Percentiles rank a stretch among this genome's conserved stretches.
phyloP scores from a whole-genome alignment of 2,113 vertebrate species.

The Nansenia antarctica region DNA sequence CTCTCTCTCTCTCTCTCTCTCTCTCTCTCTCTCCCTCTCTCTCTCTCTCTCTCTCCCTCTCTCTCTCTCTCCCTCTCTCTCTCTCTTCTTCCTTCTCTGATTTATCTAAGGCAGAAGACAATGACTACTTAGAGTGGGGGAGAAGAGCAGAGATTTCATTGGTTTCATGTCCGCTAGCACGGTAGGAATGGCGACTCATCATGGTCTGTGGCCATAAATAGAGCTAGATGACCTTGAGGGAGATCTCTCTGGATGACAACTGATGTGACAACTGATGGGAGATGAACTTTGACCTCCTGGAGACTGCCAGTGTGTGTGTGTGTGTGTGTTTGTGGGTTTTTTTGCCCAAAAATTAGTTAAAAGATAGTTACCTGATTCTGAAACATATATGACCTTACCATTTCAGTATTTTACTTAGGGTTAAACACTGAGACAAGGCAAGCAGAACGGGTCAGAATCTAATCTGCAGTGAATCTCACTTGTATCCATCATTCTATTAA shows the following conservation, averaged over 20 bases:
- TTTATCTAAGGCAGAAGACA: slow-evolving; percentile 66
- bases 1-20: slow-evolving; percentile 41
- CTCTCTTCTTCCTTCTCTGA: slow-evolving; percentile 42
- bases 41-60: slow-evolving; percentile 24
- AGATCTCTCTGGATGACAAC: slow-evolving; percentile 23
- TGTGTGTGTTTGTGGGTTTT: neutral
- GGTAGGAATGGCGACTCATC: slow-evolving; percentile 8
- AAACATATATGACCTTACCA: no score
- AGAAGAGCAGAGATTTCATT: slow-evolving; percentile 41
- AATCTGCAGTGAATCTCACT: neutral
- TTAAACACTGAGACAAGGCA: slow-evolving; percentile 43
- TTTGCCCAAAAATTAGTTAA: no score
- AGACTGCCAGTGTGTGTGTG: neutral
- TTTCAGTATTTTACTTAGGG: no score
- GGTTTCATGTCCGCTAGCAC: slow-evolving; percentile 30
- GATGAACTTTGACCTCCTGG: slow-evolving; percentile 35
- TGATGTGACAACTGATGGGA: slow-evolving; percentile 19
- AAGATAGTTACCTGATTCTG: no score
- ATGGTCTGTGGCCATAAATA: slow-evolving; percentile 29
- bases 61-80: slow-evolving; percentile 44
- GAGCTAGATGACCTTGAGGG: slow-evolving; percentile 24
- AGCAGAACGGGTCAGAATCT: neutral
- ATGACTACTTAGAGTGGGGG: slow-evolving; percentile 44
- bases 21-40: slow-evolving; percentile 17
- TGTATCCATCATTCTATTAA: neutral